These are phyloP conservation scores for Ailuropoda melanoleuca DNA, from an alignment of 2,113 vertebrate species.

Conservation along the genomic window DNA sequence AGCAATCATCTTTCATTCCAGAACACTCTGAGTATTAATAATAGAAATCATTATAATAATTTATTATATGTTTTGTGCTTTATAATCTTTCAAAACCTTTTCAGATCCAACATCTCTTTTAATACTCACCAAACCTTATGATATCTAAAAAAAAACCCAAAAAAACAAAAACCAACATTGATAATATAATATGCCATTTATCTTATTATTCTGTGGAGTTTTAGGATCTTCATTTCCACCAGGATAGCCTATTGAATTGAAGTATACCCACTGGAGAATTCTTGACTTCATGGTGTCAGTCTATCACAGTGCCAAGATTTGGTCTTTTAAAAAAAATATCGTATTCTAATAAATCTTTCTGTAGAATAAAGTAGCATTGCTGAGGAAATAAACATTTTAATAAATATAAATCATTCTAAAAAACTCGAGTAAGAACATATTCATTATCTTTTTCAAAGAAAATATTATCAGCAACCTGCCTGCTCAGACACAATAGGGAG, in stretches of 20 bases:
- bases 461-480: neutral
- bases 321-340: conserved; percentile 25
- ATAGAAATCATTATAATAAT: neutral
- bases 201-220: neutral
- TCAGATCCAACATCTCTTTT: conserved; percentile 7
- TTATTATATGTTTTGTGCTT: conserved; percentile 20
- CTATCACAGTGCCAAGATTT: neutral
- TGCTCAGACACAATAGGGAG: neutral
- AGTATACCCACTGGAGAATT: neutral
- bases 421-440: neutral
- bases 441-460: neutral
- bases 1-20: neutral
- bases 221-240: neutral
- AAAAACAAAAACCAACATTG: neutral
- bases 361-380: neutral
- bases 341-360: conserved; percentile 36
- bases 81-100: conserved; percentile 16
- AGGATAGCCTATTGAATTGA: neutral
- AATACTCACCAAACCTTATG: neutral
- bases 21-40: conserved; percentile 13
- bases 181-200: neutral
- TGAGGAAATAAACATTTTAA: conserved; percentile 22
- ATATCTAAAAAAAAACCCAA: neutral
- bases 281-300: neutral
- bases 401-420: neutral